Conservation (phyloP, 92 coral and sea anemone species). For the Muricea muricata region DNA sequence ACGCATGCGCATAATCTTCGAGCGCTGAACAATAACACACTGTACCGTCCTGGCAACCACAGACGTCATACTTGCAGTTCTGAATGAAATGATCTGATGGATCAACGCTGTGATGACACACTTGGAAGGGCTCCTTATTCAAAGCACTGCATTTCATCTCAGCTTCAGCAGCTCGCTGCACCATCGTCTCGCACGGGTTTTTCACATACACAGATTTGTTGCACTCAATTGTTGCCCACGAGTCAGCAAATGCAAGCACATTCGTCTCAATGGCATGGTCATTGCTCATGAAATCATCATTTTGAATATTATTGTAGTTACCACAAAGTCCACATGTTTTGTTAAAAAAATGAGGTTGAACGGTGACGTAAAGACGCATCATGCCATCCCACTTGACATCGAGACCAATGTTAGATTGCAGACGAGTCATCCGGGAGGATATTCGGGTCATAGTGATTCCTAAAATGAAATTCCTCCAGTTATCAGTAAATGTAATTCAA, state of each 20-base stretch:
- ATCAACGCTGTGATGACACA: background rate
- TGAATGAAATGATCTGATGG: constrained; percentile 43
- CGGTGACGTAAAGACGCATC: constrained; percentile 69
- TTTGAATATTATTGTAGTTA: constrained; percentile 41
- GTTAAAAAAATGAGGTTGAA: constrained; percentile 55
- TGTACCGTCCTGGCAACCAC: constrained; percentile 79
- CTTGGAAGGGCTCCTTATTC: background rate
- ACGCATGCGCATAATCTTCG: constrained; percentile 75
- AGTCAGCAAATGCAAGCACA: constrained; percentile 32
- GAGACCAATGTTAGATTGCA: constrained; percentile 64
- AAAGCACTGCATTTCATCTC: constrained; percentile 27
- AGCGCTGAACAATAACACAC: constrained; percentile 78
- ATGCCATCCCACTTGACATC: constrained; percentile 76
- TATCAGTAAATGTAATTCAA: background rate
- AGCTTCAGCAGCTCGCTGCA: constrained; percentile 28
- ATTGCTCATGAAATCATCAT: constrained; percentile 40
- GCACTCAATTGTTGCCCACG: constrained; percentile 17
- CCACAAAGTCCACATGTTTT: constrained; percentile 65
- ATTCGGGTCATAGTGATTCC: constrained; percentile 66
- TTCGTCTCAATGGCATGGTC: constrained; percentile 31
- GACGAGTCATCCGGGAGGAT: constrained; percentile 66
- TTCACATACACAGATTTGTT: background rate
- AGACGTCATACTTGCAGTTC: constrained; percentile 79
- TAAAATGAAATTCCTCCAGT: background rate
- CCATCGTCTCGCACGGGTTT: constrained; percentile 25